These are phyloP conservation scores for Pelagia noctiluca DNA, from an alignment of 30 jellyfish, hydroid and myxozoan genomes.

Conservation along the genomic window DNA sequence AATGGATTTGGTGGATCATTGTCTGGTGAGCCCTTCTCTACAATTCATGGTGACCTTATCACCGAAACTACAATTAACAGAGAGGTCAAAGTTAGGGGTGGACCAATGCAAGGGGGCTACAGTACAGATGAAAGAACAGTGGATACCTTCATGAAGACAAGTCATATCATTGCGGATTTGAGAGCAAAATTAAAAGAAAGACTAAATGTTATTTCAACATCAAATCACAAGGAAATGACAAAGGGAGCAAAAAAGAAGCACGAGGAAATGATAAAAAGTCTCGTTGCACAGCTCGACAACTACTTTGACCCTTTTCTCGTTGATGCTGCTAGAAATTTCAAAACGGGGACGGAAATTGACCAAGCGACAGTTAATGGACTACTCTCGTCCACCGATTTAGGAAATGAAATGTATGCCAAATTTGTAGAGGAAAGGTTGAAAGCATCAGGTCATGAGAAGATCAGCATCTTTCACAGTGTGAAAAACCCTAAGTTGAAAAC, in stretches of 20 bases:
- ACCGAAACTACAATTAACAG: constrained; percentile 61
- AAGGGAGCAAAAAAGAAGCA: constrained; percentile 36
- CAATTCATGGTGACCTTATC: constrained; percentile 70
- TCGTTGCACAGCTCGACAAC: constrained; percentile 55
- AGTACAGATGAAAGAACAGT: constrained; percentile 30
- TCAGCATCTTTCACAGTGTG: constrained; percentile 29
- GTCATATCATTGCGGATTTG: constrained; percentile 12
- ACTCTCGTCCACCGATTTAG: constrained; percentile 22
- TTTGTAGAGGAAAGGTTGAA: constrained; percentile 30
- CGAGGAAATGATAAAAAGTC: constrained; percentile 47
- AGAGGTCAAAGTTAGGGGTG: constrained; percentile 67
- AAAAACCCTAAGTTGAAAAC: constrained; percentile 32
- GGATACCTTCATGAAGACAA: constrained; percentile 21
- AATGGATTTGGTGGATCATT: constrained; percentile 38
- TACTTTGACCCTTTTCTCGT: constrained; percentile 63
- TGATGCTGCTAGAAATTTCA: constrained; percentile 69
- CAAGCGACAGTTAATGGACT: constrained; percentile 39
- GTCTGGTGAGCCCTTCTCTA: constrained; percentile 57
- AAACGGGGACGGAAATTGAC: constrained; percentile 58
- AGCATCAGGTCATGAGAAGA: constrained; percentile 11
- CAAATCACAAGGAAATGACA: constrained; percentile 54
- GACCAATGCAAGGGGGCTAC: constrained; percentile 47
- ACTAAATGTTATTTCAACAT: neutral
- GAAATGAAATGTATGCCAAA: constrained; percentile 30
- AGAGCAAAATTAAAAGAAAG: constrained; percentile 17